Conservation (phyloP, 1,140 invertebrate species). For the Holotrichia oblita region DNA sequence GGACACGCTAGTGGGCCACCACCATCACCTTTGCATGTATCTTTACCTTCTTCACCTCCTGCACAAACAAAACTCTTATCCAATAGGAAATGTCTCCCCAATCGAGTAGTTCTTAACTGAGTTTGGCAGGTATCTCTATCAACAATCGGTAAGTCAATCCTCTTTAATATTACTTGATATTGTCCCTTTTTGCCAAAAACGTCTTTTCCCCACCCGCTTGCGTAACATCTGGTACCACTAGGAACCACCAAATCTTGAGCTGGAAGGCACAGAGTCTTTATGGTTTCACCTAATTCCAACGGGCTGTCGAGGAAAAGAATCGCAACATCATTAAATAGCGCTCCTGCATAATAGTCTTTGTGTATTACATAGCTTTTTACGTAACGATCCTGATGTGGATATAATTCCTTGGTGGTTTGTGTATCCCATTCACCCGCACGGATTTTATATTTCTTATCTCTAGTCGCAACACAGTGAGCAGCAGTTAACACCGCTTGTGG, state of each 20-base stretch:
- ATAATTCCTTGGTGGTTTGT: slow-evolving; percentile 73
- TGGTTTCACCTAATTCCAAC: slow-evolving; percentile 70
- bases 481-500: slow-evolving; percentile 56
- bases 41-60: no score
- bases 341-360: slow-evolving; percentile 63
- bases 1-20: slow-evolving; percentile 68
- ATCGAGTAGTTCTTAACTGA: no score
- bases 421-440: slow-evolving; percentile 86
- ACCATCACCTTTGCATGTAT: no score
- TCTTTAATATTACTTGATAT: slow-evolving; percentile 79
- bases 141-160: slow-evolving; percentile 73
- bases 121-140: slow-evolving; percentile 66
- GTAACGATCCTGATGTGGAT: slow-evolving; percentile 74
- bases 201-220: slow-evolving; percentile 73
- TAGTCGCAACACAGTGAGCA: slow-evolving; percentile 68
- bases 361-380: slow-evolving; percentile 65
- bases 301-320: slow-evolving; percentile 69
- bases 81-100: slow-evolving; percentile 71
- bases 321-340: slow-evolving; percentile 75
- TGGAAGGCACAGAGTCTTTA: slow-evolving; percentile 78
- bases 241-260: slow-evolving; percentile 57
- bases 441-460: no score
- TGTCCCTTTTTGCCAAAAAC: slow-evolving; percentile 65
- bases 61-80: no score
- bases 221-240: slow-evolving; percentile 63